phyloP scores from a whole-genome alignment of 2,113 vertebrate genomes.

The Girardinichthys multiradiatus region DNA sequence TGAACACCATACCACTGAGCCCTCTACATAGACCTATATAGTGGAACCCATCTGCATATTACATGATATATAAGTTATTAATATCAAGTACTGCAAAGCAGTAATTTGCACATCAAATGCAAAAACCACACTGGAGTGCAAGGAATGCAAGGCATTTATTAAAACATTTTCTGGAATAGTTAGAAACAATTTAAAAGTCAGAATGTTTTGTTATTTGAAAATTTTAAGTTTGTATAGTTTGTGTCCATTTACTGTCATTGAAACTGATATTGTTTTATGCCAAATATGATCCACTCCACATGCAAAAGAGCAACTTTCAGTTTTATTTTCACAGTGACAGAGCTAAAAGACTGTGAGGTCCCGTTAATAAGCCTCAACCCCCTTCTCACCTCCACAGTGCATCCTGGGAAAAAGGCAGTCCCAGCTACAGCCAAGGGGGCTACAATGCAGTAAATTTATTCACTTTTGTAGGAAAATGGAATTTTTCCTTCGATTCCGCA shows the following conservation, averaged over 20 bases:
- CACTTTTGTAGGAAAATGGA: conserved; percentile 82
- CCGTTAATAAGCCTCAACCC: conserved; percentile 60
- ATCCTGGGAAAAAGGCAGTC: conserved; percentile 65
- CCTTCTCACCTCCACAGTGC: conserved; percentile 32
- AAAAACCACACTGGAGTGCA: neutral
- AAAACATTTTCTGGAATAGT: neutral
- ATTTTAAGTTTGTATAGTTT: neutral
- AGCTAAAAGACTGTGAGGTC: conserved; percentile 51
- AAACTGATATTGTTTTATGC: neutral
- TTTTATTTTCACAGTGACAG: conserved; percentile 40
- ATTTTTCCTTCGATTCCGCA: conserved; percentile 77
- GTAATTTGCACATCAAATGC: conserved; percentile 7
- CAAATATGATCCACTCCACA: neutral
- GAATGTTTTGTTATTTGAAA: neutral
- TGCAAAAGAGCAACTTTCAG: conserved; percentile 8
- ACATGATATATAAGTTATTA: conserved; percentile 3
- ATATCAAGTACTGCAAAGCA: neutral
- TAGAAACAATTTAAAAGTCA: too few relatives aligned
- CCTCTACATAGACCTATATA: neutral
- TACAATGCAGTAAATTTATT: conserved; percentile 76
- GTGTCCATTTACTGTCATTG: neutral
- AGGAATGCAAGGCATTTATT: neutral
- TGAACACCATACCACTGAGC: neutral
- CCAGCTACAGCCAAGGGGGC: conserved; percentile 58
- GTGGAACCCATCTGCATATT: neutral